Conservation (phyloP, 92 coral and sea anemone genomes). For the Desmophyllum pertusum region DNA sequence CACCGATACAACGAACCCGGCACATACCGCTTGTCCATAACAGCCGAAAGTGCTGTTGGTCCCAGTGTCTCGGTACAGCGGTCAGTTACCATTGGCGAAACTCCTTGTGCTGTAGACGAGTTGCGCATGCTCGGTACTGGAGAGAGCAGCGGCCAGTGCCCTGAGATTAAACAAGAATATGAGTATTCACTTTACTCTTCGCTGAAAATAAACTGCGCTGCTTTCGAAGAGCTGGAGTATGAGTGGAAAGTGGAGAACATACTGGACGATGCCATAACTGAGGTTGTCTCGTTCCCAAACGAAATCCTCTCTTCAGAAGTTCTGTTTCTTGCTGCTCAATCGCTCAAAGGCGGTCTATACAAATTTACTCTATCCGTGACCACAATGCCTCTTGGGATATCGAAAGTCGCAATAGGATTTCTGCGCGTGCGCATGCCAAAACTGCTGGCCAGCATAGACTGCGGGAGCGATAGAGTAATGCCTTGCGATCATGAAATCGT, state of each 20-base stretch:
- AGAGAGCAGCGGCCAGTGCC: slow-evolving; percentile 38
- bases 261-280: slow-evolving; percentile 2
- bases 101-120: slow-evolving; percentile 58
- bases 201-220: slow-evolving; percentile 40
- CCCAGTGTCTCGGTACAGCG: slow-evolving; percentile 42
- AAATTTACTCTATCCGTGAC: slow-evolving; percentile 64
- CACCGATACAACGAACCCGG: slow-evolving; percentile 52
- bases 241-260: slow-evolving; percentile 51
- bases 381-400: slow-evolving; percentile 56
- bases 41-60: slow-evolving; percentile 63
- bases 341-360: slow-evolving; percentile 70
- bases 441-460: slow-evolving; percentile 72
- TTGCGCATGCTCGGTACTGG: slow-evolving; percentile 69
- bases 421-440: slow-evolving; percentile 65
- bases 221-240: slow-evolving; percentile 28
- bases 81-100: slow-evolving; percentile 39
- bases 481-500: slow-evolving; percentile 61
- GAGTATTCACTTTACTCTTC: slow-evolving; percentile 58
- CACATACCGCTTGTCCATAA: slow-evolving; percentile 45
- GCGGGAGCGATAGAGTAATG: slow-evolving; percentile 77
- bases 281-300: background rate
- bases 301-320: slow-evolving; percentile 35
- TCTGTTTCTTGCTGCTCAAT: slow-evolving; percentile 61
- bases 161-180: slow-evolving; percentile 67
- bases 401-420: slow-evolving; percentile 58